phyloP scores from a whole-genome alignment of 1,140 invertebrate genomes.

The Coboldia fuscipes region DNA sequence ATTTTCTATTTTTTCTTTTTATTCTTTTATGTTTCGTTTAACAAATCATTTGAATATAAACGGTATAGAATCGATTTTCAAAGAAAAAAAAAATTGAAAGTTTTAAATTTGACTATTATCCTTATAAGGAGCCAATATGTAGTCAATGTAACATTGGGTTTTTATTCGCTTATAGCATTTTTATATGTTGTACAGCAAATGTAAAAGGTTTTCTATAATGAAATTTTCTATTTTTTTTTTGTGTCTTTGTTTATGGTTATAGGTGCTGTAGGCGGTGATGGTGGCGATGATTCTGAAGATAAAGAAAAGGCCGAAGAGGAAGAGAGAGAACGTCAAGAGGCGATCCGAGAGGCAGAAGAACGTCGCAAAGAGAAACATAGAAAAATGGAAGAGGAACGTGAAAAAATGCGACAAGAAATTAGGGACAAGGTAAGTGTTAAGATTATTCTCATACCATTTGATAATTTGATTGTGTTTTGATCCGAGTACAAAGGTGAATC shows the following conservation, averaged over 20 bases:
- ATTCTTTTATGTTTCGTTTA: no score
- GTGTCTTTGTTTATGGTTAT: constrained; percentile 6
- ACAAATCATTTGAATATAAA: no score
- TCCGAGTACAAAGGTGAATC: background rate
- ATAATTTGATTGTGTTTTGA: background rate
- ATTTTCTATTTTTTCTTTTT: no score
- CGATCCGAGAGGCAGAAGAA: constrained; percentile 83
- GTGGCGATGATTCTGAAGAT: constrained; percentile 68
- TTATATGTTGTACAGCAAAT: no score
- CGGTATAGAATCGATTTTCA: no score
- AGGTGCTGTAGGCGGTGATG: constrained; percentile 81
- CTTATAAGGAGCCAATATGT: no score
- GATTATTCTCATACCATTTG: background rate
- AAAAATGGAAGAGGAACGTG: constrained; percentile 95
- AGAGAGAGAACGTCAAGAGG: constrained; percentile 81
- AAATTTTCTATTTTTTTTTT: no score
- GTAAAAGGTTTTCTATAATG: no score
- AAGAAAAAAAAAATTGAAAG: no score
- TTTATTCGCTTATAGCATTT: no score
- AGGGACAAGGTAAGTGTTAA: constrained; percentile 68
- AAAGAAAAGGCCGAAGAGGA: constrained; percentile 90
- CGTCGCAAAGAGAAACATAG: constrained; percentile 89
- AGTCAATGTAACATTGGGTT: no score
- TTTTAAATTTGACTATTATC: no score
- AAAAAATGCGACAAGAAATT: constrained; percentile 95